These are phyloP conservation scores for Polypterus bichir DNA, from an alignment of 2,113 vertebrate species.

Conservation along the genomic window DNA sequence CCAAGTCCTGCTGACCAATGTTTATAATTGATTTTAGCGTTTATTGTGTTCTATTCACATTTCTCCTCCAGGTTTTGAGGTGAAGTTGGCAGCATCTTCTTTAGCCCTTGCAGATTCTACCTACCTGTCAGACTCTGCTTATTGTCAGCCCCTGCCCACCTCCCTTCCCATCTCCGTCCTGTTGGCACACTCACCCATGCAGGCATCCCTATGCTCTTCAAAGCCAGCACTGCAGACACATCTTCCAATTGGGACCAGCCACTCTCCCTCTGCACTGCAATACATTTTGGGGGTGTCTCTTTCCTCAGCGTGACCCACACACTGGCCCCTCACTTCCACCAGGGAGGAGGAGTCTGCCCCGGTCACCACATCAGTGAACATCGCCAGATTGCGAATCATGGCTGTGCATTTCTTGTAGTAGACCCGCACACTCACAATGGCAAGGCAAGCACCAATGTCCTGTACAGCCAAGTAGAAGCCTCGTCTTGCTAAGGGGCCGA, in stretches of 20 bases:
- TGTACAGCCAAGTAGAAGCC: conserved; percentile 96
- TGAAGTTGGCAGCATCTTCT: no score
- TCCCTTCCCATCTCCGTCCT: not conserved
- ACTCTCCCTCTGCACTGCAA: conserved; percentile 95
- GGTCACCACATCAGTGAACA: conserved; percentile 84
- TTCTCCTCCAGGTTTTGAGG: no score
- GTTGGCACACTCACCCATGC: conserved; percentile 63
- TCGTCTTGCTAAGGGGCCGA: conserved; percentile 71
- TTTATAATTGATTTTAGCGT: no score
- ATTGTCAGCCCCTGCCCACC: not conserved
- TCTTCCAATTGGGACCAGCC: conserved; percentile 90
- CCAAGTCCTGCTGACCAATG: no score
- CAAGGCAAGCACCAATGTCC: conserved; percentile 90
- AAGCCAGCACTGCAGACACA: conserved; percentile 90
- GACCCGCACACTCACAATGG: conserved; percentile 77
- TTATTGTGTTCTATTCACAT: no score
- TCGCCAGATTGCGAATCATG: conserved; percentile 75
- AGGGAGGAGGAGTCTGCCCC: conserved; percentile 87
- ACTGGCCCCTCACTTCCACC: conserved; percentile 86
- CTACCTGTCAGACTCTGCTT: not conserved
- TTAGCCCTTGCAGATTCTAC: not conserved
- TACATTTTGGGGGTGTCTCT: conserved; percentile 96
- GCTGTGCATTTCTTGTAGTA: conserved; percentile 92
- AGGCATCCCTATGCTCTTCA: conserved; percentile 72
- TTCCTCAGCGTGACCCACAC: conserved; percentile 83